Conservation (phyloP, 2,888 invertebrate genomes). For the Cephus nigrinus region DNA sequence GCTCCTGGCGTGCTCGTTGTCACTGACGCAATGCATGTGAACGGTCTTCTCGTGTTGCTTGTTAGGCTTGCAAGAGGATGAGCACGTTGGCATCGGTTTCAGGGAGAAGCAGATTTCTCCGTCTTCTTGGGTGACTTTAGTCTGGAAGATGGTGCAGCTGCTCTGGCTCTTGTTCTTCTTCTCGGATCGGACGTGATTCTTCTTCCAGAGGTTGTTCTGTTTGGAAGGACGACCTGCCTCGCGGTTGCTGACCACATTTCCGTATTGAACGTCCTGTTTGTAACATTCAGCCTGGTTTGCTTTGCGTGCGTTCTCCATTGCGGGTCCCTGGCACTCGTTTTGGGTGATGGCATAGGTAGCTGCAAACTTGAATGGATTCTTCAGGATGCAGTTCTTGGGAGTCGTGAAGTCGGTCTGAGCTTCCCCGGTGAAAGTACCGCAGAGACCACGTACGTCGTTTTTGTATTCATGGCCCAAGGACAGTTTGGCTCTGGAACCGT, state of each 20-base stretch:
- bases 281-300: conserved; percentile 66
- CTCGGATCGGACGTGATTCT: background rate
- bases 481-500: background rate
- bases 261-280: conserved; percentile 48
- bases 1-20: conserved; percentile 34
- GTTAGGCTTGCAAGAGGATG: conserved; percentile 66
- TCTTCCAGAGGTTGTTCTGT: conserved; percentile 38
- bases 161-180: conserved; percentile 31
- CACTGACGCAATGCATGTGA: conserved; percentile 64
- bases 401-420: conserved; percentile 71
- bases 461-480: conserved; percentile 64
- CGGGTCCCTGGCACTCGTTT: conserved; percentile 66
- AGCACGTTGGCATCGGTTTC: conserved; percentile 70
- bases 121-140: conserved; percentile 63
- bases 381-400: conserved; percentile 70
- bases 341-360: conserved; percentile 71
- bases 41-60: conserved; percentile 66
- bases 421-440: conserved; percentile 75
- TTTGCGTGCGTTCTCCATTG: conserved; percentile 64
- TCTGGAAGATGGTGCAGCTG: conserved; percentile 36
- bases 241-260: conserved; percentile 64
- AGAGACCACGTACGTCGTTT: conserved; percentile 73
- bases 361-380: conserved; percentile 69
- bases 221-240: conserved; percentile 53
- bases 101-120: conserved; percentile 74